Conservation (phyloP, 2,113 vertebrate species). For the Platysternon megacephalum region DNA sequence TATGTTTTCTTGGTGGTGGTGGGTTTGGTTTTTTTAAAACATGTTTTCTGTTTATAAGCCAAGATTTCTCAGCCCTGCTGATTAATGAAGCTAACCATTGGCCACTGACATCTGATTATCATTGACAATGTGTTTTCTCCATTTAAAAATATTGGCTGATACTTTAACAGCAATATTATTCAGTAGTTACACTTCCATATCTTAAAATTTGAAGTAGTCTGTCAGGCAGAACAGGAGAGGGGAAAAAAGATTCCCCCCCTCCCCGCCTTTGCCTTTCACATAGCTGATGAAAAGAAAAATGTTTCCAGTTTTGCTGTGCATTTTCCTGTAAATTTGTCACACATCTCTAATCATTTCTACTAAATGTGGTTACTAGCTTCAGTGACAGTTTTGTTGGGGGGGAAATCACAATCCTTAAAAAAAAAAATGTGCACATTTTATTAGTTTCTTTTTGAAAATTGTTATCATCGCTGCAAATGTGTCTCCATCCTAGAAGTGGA, state of each 20-base stretch:
- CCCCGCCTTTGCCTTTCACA: slow-evolving; percentile 9
- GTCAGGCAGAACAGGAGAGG: slow-evolving; percentile 24
- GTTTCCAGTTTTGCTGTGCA: slow-evolving; percentile 43
- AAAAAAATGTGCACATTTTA: slow-evolving; percentile 22
- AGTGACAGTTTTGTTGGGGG: slow-evolving; percentile 48
- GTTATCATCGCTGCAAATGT: not conserved
- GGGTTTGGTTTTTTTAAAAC: not conserved
- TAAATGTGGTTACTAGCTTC: slow-evolving; percentile 38
- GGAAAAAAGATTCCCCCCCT: not conserved
- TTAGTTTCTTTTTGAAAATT: slow-evolving; percentile 48
- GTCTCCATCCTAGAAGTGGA: slow-evolving; percentile 5
- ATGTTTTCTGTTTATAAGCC: not conserved
- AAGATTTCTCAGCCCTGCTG: not conserved
- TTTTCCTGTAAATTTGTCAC: slow-evolving; percentile 60
- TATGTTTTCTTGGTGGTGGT: not conserved
- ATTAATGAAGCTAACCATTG: not conserved
- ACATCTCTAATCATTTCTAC: slow-evolving; percentile 63
- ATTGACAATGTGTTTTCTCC: not conserved
- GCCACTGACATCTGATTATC: not conserved
- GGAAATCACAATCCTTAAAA: slow-evolving; percentile 51
- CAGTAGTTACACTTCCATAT: not conserved
- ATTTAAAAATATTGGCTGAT: not conserved
- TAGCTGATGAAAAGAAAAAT: slow-evolving; percentile 62
- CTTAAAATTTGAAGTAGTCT: slow-evolving; percentile 22
- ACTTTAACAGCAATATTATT: slow-evolving; percentile 29